These are phyloP conservation scores for Sebastes minor DNA, from an alignment of 2,797 vertebrate genomes.

Conservation along the genomic window DNA sequence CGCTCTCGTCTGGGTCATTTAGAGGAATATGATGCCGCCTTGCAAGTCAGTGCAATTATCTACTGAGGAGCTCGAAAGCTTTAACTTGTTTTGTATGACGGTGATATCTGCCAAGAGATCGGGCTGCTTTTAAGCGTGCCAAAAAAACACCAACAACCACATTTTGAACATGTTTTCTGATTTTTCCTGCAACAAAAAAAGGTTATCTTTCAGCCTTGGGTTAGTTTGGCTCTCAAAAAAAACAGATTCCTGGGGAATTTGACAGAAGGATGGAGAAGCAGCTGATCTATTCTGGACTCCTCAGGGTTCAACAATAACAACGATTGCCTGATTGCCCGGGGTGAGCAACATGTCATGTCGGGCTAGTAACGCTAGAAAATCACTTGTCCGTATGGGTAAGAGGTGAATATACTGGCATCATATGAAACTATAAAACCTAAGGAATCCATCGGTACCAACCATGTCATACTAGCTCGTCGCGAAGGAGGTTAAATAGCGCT, in stretches of 20 bases:
- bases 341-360: too few relatives aligned
- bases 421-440: too few relatives aligned
- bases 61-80: neutral
- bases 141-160: neutral
- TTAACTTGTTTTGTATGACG: neutral
- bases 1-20: neutral
- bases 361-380: too few relatives aligned
- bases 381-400: too few relatives aligned
- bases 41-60: neutral
- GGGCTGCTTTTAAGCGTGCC: neutral
- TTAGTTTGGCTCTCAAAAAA: neutral
- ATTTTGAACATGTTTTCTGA: neutral
- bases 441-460: too few relatives aligned
- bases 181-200: neutral
- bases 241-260: neutral
- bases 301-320: neutral
- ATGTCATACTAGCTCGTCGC: too few relatives aligned
- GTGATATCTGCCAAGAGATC: neutral
- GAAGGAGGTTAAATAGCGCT: too few relatives aligned
- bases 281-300: neutral
- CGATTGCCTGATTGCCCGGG: too few relatives aligned
- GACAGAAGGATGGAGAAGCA: neutral
- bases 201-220: neutral
- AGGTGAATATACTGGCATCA: too few relatives aligned
- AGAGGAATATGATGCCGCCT: neutral